phyloP scores from a whole-genome alignment of 1,140 invertebrate genomes.

The Saccostrea echinata region DNA sequence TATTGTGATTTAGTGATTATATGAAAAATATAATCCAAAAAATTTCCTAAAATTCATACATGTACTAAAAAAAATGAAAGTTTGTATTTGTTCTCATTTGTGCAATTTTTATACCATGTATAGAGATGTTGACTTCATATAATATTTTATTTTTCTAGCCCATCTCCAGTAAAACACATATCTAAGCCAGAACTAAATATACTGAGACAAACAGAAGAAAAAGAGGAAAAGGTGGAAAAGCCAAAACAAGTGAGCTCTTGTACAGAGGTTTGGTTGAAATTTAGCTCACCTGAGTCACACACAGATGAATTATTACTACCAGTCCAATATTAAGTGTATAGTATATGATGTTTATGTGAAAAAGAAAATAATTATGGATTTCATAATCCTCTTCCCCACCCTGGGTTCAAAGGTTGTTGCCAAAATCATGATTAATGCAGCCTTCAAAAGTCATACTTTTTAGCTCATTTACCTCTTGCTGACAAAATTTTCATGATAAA shows the following conservation, averaged over 20 bases:
- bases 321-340: too few relatives aligned
- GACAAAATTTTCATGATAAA: too few relatives aligned
- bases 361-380: too few relatives aligned
- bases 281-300: background rate
- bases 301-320: too few relatives aligned
- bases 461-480: too few relatives aligned
- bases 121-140: background rate
- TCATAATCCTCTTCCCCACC: too few relatives aligned
- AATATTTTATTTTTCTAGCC: background rate
- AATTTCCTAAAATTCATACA: background rate
- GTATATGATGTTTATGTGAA: too few relatives aligned
- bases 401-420: too few relatives aligned
- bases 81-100: background rate
- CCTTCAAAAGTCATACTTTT: too few relatives aligned
- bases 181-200: conserved; percentile 15
- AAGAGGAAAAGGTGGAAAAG: background rate
- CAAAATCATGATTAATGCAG: too few relatives aligned
- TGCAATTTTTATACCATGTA: background rate
- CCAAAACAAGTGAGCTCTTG: background rate
- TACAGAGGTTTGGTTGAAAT: background rate
- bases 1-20: too few relatives aligned
- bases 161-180: conserved; percentile 9
- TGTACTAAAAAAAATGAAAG: background rate
- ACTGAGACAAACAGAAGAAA: background rate
- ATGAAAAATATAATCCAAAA: too few relatives aligned